Evolutionary conservation across 2,113 vertebrate genomes (phyloP).

Genomic region (Anoura caudifer): DNA sequence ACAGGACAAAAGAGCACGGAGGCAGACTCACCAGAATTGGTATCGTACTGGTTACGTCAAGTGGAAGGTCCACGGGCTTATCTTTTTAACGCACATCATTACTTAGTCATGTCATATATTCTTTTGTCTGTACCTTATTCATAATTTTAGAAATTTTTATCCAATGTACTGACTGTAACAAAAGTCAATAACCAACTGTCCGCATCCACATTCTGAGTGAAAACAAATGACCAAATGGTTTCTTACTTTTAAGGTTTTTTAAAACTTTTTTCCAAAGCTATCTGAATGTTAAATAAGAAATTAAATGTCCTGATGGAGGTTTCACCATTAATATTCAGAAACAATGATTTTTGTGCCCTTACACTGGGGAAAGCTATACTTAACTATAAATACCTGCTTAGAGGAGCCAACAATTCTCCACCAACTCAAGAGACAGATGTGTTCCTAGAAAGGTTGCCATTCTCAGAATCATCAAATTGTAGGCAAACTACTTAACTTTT

Average conservation of each 20-base stretch:
- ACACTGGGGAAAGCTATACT: neutral
- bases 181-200: conserved; percentile 20
- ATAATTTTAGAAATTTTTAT: conserved; percentile 39
- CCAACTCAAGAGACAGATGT: neutral
- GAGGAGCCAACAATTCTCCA: neutral
- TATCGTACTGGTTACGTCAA: neutral
- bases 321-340: conserved; percentile 8
- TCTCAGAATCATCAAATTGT: conserved; percentile 22
- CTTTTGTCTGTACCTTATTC: neutral
- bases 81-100: neutral
- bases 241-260: neutral
- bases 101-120: neutral
- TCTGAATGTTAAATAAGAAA: neutral
- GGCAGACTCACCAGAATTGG: neutral
- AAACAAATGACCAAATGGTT: neutral
- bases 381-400: neutral
- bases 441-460: conserved; percentile 7
- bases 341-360: neutral
- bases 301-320: neutral
- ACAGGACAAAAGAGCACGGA: neutral
- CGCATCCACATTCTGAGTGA: neutral
- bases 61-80: neutral
- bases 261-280: neutral
- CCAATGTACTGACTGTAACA: neutral
- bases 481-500: neutral